Evolutionary conservation across 2,797 vertebrate species (phyloP), one percentile per base, ranked within the genome.

Genomic region (Molossus alvarezi): DNA sequence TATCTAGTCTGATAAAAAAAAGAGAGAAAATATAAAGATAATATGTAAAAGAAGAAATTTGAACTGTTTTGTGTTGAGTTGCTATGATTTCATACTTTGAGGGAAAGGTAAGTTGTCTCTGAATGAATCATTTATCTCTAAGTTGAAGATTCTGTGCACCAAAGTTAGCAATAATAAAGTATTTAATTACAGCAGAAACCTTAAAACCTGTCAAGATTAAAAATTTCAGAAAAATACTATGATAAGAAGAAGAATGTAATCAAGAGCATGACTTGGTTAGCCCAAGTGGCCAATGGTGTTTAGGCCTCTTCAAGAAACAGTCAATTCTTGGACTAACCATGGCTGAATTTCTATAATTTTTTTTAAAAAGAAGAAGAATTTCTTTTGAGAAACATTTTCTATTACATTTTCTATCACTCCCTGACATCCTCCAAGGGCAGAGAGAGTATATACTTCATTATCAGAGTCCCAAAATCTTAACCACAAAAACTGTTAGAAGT

Each of bases 231-330:
- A 69, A 62, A 67, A 12, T 23, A 6, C 57, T 76, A 45, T 64
- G 20, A 48, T 58, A 62, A 29, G 10, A 83, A 53, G 45, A 76
- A 81, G 71, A 91, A 37, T 67, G 33, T 83, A 91, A 97, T 95
- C 89, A 97, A 95, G 75, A 53, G 17, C 93, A 96, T 82, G 91
- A 41, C 73, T 94, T 76, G 75, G 27, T 80, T 95, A 95, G 73
- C 94, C 96, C 94, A 97, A 72, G 75, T 98, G 94, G 79, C 69
- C 94, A 88, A 86, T 45, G 76, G 85, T 58, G 13, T 13, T 96
- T 88, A 96, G 88, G 51, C 48, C 45, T 96, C 64, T 97, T 91
- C 37, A 95, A 94, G 57, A 91, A 80, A 84, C 82, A 95, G 65
- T 51, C 79, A 71, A 87, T 76, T 96, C 84, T 20, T 94, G 53